Evolutionary conservation across 2,113 vertebrate genomes (phyloP).

Genomic region (Thinocorus orbignyianus): DNA sequence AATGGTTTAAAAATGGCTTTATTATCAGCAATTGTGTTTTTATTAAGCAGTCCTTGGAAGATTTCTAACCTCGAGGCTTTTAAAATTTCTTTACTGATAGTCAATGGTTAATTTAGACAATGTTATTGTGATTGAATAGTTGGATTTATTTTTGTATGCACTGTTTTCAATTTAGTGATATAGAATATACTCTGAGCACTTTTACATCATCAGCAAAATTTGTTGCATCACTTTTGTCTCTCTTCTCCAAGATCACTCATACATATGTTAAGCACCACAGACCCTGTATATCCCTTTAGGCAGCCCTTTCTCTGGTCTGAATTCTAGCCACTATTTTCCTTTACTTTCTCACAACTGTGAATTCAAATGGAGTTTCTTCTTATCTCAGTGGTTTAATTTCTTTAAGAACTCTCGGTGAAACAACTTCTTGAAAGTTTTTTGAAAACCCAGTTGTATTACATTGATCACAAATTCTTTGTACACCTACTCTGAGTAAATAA

Average conservation of each 20-base stretch:
- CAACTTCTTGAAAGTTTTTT: not conserved
- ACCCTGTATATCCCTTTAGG: accelerated
- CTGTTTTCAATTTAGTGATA: not conserved
- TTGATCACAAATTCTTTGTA: not conserved
- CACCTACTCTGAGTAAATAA: not conserved
- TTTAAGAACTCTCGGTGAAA: not conserved
- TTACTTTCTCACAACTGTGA: not conserved
- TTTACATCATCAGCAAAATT: not conserved
- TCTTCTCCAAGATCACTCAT: not conserved
- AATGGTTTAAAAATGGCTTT: not conserved
- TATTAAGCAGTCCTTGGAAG: not conserved
- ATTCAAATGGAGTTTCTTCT: not conserved
- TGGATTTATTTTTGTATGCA: not conserved
- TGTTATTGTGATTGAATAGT: not conserved
- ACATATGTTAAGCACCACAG: not conserved
- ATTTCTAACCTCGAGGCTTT: not conserved
- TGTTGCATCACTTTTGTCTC: not conserved
- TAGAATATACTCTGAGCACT: not conserved
- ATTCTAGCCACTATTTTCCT: not conserved
- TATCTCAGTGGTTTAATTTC: not conserved
- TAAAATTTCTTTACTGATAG: not conserved
- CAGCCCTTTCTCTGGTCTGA: not conserved
- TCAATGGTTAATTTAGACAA: not conserved
- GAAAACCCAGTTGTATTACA: not conserved
- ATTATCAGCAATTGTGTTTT: not conserved